phyloP scores from a whole-genome alignment of 2,113 vertebrate species.

The Thymallus thymallus region DNA sequence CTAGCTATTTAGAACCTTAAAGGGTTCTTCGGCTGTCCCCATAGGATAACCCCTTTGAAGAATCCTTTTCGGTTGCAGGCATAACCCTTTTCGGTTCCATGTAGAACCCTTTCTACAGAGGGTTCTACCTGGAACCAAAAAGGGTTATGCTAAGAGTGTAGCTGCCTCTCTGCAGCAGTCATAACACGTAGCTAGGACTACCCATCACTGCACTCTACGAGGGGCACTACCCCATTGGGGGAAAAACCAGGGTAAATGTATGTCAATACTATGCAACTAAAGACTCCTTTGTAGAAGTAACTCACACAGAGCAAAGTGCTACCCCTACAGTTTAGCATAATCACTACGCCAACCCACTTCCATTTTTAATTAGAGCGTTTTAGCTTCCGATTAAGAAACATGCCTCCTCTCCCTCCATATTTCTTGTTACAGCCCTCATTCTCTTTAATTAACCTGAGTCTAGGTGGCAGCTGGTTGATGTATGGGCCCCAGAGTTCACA shows the following conservation, averaged over 20 bases:
- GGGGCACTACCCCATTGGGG: not conserved
- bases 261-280: not conserved
- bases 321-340: not conserved
- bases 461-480: not conserved
- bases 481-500: not conserved
- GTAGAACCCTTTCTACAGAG: no score
- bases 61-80: no score
- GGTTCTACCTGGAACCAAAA: no score
- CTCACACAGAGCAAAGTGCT: not conserved
- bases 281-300: not conserved
- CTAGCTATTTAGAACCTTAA: no score
- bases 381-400: not conserved
- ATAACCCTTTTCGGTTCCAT: no score
- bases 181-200: slow-evolving; percentile 16
- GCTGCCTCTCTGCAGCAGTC: slow-evolving; percentile 7
- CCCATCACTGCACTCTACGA: slow-evolving; percentile 12
- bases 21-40: no score
- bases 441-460: not conserved
- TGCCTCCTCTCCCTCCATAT: not conserved
- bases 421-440: not conserved
- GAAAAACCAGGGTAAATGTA: not conserved
- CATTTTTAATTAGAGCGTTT: not conserved
- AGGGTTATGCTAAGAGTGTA: no score
- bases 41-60: no score
- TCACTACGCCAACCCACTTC: not conserved